Conservation (phyloP, 2,113 vertebrate genomes). For the Agelaius tricolor region DNA sequence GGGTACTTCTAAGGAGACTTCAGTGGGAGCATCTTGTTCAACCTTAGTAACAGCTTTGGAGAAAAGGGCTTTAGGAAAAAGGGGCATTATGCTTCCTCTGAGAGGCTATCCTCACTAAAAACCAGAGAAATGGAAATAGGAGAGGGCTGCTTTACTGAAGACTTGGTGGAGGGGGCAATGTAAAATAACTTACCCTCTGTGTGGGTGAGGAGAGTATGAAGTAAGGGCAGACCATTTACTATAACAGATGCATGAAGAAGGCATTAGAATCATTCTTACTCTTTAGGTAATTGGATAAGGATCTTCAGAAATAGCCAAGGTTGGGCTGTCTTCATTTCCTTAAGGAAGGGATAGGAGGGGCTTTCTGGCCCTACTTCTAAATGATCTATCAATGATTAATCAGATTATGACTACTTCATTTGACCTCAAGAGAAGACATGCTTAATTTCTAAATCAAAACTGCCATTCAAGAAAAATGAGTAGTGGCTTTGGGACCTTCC, state of each 20-base stretch:
- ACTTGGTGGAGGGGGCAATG: not conserved
- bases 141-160: not conserved
- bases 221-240: not conserved
- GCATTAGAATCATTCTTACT: not conserved
- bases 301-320: not conserved
- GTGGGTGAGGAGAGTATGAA: not conserved
- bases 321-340: not conserved
- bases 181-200: not conserved
- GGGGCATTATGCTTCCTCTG: not conserved
- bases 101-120: not conserved
- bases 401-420: not conserved
- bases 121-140: not conserved
- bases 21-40: not conserved
- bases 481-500: not conserved
- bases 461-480: not conserved
- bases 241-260: not conserved
- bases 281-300: not conserved
- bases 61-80: not conserved
- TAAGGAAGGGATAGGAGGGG: not conserved
- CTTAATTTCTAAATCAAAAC: constrained; percentile 26
- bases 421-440: not conserved
- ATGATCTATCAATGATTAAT: constrained; percentile 1
- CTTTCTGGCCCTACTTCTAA: not conserved
- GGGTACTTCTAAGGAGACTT: not conserved
- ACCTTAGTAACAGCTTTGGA: not conserved